Evolutionary conservation across 2,797 vertebrate genomes (phyloP).

Genomic region (Syngnathus acus): DNA sequence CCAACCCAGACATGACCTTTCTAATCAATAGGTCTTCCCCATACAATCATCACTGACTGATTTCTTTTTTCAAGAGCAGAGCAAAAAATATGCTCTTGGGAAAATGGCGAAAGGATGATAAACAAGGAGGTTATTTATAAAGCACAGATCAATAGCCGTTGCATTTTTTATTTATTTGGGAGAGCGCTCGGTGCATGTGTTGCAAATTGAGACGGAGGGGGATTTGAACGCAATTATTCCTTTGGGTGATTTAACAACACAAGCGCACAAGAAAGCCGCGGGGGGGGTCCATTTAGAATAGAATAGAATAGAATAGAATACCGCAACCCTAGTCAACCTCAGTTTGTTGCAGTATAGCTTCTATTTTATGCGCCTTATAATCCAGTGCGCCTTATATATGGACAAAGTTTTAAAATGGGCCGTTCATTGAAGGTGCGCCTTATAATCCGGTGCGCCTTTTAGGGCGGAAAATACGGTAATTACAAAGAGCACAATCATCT

Average conservation of each 20-base stretch:
- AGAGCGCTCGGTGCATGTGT: background rate
- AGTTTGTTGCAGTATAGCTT: too few species aligned
- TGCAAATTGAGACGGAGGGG: background rate
- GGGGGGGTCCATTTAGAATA: too few species aligned
- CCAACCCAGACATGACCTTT: conserved; percentile 33
- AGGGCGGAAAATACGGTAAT: too few species aligned
- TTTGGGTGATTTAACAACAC: conserved; percentile 3
- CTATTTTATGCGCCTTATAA: too few species aligned
- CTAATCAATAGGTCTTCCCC: conserved; percentile 11
- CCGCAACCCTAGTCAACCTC: too few species aligned
- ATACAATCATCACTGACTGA: background rate
- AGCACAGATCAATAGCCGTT: conserved; percentile 44
- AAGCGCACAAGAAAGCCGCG: background rate
- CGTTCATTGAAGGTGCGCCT: too few species aligned
- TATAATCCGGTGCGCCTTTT: too few species aligned
- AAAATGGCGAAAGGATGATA: conserved; percentile 6
- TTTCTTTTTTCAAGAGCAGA: too few species aligned
- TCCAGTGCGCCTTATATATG: too few species aligned
- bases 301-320: too few species aligned
- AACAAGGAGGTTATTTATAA: conserved; percentile 29
- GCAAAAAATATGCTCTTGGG: background rate
- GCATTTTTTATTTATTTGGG: conserved; percentile 8
- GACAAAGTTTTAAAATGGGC: too few species aligned
- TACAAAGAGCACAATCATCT: conserved; percentile 40
- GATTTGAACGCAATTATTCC: conserved; percentile 2